Conservation (phyloP, 2,888 invertebrate genomes). For the Amblyjoppa fuscipennis region DNA sequence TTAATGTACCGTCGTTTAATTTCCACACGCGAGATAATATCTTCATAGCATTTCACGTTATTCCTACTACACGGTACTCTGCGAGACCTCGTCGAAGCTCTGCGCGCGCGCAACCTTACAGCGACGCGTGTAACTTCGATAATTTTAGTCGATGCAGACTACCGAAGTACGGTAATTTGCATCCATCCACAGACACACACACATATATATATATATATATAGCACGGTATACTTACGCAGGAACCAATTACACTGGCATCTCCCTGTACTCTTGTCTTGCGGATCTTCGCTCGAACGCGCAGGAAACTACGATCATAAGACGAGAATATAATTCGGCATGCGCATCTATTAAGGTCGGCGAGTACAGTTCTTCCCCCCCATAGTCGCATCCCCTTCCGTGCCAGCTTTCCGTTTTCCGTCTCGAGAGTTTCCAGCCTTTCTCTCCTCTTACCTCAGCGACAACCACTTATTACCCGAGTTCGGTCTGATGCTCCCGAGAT, state of each 20-base stretch:
- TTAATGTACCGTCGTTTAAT: background rate
- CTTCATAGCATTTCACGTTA: background rate
- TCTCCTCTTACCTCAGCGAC: constrained; percentile 33
- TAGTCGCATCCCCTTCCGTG: background rate
- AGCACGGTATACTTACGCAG: background rate
- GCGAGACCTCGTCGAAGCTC: too few relatives aligned
- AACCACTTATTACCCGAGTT: constrained; percentile 40
- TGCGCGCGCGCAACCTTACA: too few relatives aligned
- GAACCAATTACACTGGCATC: background rate
- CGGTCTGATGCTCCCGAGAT: constrained; percentile 49
- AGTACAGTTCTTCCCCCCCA: background rate
- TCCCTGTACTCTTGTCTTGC: background rate
- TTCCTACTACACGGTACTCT: too few relatives aligned
- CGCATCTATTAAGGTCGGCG: background rate
- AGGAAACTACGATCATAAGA: constrained; percentile 3
- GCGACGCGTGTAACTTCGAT: background rate
- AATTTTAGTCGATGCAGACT: background rate
- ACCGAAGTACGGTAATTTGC: too few relatives aligned
- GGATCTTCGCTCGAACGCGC: background rate
- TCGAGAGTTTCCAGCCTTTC: constrained; percentile 18
- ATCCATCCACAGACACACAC: background rate
- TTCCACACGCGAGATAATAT: background rate
- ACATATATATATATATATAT: background rate
- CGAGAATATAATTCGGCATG: constrained; percentile 16
- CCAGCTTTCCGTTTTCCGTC: constrained; percentile 8